phyloP scores from a whole-genome alignment of 2,113 vertebrate species.

The Laticauda colubrina region DNA sequence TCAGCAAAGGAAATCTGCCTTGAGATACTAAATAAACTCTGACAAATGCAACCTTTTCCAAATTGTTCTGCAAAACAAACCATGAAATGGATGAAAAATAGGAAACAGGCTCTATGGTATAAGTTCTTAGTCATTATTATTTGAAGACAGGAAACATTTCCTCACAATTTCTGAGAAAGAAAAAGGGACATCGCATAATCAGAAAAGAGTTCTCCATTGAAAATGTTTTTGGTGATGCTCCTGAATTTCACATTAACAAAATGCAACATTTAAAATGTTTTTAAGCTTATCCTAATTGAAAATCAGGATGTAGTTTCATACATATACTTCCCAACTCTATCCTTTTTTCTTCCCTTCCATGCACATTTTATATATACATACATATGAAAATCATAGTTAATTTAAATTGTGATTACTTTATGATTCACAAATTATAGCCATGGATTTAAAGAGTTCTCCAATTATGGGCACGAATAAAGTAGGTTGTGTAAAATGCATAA shows the following conservation, averaged over 20 bases:
- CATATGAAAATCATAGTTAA: not conserved
- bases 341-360: too few species aligned
- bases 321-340: not conserved
- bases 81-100: conserved; percentile 11
- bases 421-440: not conserved
- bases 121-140: not conserved
- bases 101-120: not conserved
- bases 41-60: conserved; percentile 82
- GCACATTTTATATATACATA: not conserved
- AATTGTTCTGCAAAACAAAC: conserved; percentile 71
- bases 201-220: not conserved
- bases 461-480: not conserved
- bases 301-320: not conserved
- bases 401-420: not conserved
- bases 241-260: not conserved
- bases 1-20: conserved; percentile 82
- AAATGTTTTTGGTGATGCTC: not conserved
- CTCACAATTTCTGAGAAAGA: not conserved
- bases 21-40: conserved; percentile 82
- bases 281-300: not conserved
- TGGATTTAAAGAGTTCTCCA: not conserved
- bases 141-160: not conserved
- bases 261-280: not conserved
- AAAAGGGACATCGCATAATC: not conserved
- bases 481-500: not conserved